Evolutionary conservation across 1,140 invertebrate genomes (phyloP).

Genomic region (Brevipalpus yothersi): DNA sequence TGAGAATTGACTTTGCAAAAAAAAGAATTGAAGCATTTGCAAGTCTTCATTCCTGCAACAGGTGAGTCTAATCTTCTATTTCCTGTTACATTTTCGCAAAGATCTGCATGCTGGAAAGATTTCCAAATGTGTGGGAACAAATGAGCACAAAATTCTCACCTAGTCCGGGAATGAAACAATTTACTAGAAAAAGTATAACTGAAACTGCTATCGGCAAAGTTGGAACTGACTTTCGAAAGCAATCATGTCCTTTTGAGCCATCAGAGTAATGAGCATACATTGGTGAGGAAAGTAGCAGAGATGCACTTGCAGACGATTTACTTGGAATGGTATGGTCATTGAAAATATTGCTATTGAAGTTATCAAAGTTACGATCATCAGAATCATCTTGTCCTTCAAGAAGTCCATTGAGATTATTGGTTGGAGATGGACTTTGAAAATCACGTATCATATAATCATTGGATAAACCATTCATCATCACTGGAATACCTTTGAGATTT

Average conservation of each 20-base stretch:
- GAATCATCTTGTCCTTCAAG: no score
- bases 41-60: no score
- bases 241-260: constrained; percentile 21
- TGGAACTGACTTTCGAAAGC: constrained; percentile 25
- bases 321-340: not conserved
- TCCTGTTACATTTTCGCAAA: no score
- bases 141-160: constrained; percentile 18
- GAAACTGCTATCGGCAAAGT: constrained; percentile 24
- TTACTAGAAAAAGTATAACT: constrained; percentile 23
- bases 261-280: constrained; percentile 14
- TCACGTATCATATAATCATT: no score
- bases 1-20: no score
- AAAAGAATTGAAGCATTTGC: no score
- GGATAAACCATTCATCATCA: no score
- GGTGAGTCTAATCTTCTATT: no score
- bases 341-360: not conserved
- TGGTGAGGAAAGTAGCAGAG: not conserved
- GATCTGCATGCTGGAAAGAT: no score
- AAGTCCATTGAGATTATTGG: not conserved
- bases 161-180: constrained; percentile 23
- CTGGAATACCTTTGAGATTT: no score
- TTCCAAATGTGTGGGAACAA: not conserved
- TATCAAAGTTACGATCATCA: not conserved
- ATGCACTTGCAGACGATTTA: not conserved
- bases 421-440: not conserved